Conservation (phyloP, 2,888 invertebrate species). For the Yponomeuta plumbellus region DNA sequence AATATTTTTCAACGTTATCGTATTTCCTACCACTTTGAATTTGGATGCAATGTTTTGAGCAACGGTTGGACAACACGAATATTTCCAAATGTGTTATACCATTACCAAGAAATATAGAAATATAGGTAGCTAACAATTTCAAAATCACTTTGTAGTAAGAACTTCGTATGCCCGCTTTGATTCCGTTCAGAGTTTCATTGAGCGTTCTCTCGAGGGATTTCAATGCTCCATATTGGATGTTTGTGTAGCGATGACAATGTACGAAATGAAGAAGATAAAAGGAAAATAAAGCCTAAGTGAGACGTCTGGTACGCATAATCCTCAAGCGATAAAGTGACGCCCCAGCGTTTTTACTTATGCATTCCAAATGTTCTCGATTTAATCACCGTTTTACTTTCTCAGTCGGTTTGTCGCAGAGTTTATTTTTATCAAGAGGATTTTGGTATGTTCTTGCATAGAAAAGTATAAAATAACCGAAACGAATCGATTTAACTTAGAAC, state of each 20-base stretch:
- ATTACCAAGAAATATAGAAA: too few relatives aligned
- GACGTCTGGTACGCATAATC: constrained; percentile 11
- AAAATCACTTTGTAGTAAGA: background rate
- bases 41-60: too few relatives aligned
- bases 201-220: background rate
- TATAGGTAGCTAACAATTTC: too few relatives aligned
- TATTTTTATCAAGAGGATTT: too few relatives aligned
- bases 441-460: too few relatives aligned
- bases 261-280: background rate
- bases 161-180: background rate
- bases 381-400: constrained; percentile 20
- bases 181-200: background rate
- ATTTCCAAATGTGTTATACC: too few relatives aligned
- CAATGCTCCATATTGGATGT: background rate
- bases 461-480: too few relatives aligned
- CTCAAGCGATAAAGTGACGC: background rate
- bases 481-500: too few relatives aligned
- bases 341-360: background rate
- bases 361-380: constrained; percentile 18
- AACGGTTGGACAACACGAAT: too few relatives aligned
- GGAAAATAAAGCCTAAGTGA: background rate
- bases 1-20: too few relatives aligned
- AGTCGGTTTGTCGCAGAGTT: constrained; percentile 24
- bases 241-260: background rate
- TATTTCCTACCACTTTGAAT: too few relatives aligned